These are phyloP conservation scores for Erpetoichthys calabaricus DNA, from an alignment of 2,797 vertebrate species.

Conservation along the genomic window DNA sequence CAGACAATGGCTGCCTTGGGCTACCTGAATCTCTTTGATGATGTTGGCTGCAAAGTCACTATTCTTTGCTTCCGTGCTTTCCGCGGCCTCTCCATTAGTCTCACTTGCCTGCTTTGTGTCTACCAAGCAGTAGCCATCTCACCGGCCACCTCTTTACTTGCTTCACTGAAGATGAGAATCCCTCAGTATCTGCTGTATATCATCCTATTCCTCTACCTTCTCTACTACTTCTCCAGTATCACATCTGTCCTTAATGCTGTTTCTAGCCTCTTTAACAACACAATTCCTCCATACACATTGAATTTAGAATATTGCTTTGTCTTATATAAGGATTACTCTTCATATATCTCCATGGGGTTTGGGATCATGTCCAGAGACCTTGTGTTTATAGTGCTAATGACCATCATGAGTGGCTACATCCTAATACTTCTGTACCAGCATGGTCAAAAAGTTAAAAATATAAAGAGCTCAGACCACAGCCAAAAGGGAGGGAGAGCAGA, in stretches of 20 bases:
- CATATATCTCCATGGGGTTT: constrained; percentile 13
- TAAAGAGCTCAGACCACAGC: constrained; percentile 3
- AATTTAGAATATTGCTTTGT: constrained; percentile 12
- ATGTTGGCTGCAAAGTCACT: constrained; percentile 9
- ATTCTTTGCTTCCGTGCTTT: constrained; percentile 11
- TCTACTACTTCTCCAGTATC: constrained; percentile 12
- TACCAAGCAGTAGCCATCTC: too few relatives aligned
- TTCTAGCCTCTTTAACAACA: background rate
- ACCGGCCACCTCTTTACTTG: background rate
- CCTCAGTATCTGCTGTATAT: background rate
- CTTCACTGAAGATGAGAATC: constrained; percentile 6
- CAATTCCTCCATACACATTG: constrained; percentile 7
- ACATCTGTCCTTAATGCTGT: constrained; percentile 6
- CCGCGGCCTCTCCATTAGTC: constrained; percentile 10
- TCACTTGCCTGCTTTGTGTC: constrained; percentile 3
- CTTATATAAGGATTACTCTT: constrained; percentile 7
- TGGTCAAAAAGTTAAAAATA: constrained; percentile 3
- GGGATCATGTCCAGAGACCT: background rate
- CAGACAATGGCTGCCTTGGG: constrained; percentile 15
- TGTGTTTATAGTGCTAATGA: constrained; percentile 13
- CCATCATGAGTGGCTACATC: constrained; percentile 6
- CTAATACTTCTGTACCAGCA: constrained; percentile 7
- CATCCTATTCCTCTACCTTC: background rate
- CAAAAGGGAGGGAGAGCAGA: background rate
- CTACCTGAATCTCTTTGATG: constrained; percentile 6